Evolutionary conservation across 2,888 invertebrate species (phyloP).

Genomic region (Gastracanthus pulcherrimus): DNA sequence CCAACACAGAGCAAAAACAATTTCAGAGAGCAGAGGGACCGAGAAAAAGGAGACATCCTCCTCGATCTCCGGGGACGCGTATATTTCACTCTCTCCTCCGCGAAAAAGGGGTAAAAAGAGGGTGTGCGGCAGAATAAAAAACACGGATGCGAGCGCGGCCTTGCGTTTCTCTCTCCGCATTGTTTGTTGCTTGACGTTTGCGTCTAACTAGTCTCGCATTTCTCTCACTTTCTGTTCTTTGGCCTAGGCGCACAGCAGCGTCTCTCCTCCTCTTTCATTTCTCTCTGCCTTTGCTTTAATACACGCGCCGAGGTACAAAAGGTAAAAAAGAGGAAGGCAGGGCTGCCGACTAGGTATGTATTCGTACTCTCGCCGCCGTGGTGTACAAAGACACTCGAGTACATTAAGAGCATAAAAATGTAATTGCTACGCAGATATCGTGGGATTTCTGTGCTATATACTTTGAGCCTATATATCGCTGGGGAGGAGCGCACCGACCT

Average conservation of each 20-base stretch:
- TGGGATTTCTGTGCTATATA: neutral
- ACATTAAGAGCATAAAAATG: neutral
- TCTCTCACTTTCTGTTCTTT: conserved; percentile 24
- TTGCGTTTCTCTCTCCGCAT: neutral
- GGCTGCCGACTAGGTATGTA: neutral
- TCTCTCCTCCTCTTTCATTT: conserved; percentile 41
- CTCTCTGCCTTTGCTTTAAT: conserved; percentile 27
- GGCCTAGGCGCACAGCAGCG: no score
- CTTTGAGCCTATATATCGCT: no score
- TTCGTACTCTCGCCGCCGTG: neutral
- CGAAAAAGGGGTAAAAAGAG: conserved; percentile 27
- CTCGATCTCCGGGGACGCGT: conserved; percentile 32
- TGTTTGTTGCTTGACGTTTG: conserved; percentile 49
- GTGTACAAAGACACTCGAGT: conserved; percentile 5
- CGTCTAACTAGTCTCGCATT: conserved; percentile 41
- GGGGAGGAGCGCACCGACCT: no score
- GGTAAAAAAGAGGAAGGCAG: neutral
- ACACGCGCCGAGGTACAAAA: neutral
- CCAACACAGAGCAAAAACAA: neutral
- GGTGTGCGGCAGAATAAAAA: neutral
- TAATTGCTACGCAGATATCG: neutral
- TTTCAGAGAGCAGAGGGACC: neutral
- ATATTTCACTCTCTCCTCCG: conserved; percentile 25
- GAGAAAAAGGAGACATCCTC: neutral
- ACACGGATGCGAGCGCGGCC: neutral